phyloP scores from a whole-genome alignment of 1,140 invertebrate genomes.

The Macrostomum lignano region DNA sequence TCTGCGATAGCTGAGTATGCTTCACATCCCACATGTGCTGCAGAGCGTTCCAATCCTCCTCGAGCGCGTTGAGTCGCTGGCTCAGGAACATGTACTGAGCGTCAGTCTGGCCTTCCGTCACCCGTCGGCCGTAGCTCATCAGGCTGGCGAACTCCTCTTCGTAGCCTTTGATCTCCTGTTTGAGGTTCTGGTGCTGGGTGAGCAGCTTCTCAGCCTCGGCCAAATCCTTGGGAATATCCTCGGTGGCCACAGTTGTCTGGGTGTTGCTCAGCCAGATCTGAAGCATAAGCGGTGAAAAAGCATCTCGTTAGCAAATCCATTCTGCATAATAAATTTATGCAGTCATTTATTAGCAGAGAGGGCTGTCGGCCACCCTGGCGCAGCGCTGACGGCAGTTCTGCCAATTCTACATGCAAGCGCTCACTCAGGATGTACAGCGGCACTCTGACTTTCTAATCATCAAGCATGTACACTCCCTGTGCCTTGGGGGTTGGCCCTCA shows the following conservation, averaged over 20 bases:
- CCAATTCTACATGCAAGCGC: too few relatives aligned
- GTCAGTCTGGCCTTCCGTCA: conserved; percentile 51
- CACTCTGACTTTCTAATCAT: too few relatives aligned
- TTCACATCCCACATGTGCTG: conserved; percentile 96
- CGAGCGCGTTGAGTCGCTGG: conserved; percentile 61
- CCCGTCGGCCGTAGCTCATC: conserved; percentile 90
- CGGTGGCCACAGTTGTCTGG: conserved; percentile 69
- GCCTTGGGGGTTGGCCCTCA: too few relatives aligned
- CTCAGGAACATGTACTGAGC: conserved; percentile 95
- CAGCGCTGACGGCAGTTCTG: too few relatives aligned
- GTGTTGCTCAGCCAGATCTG: conserved; percentile 90
- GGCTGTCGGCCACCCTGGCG: too few relatives aligned
- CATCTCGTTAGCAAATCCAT: too few relatives aligned
- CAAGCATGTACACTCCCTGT: too few relatives aligned
- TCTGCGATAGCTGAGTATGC: conserved; percentile 28
- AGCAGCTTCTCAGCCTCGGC: conserved; percentile 81
- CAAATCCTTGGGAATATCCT: conserved; percentile 79
- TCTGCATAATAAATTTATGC: too few relatives aligned
- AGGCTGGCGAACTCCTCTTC: conserved; percentile 84
- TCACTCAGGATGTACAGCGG: too few relatives aligned
- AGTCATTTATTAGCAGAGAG: too few relatives aligned
- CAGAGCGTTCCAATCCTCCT: conserved; percentile 91
- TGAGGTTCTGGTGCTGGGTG: conserved; percentile 73
- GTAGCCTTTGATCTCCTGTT: conserved; percentile 95
- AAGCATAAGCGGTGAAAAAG: too few relatives aligned